Percentiles rank a stretch among this genome's conserved stretches.
Conservation (phyloP, 2,888 invertebrate species). For the Molorchus minor region DNA sequence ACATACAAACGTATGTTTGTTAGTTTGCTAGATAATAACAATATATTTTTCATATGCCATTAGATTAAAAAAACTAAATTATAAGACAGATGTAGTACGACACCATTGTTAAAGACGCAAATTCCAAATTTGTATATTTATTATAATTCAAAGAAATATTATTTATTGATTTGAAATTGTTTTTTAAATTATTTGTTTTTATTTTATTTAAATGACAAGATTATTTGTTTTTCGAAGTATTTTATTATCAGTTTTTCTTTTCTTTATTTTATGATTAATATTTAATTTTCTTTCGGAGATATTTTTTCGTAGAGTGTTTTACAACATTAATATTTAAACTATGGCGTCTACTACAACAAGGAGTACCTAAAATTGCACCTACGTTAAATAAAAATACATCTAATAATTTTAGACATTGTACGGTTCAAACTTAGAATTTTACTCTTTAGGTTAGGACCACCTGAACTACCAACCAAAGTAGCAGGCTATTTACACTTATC, state of each 20-base stretch:
- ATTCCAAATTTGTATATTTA: conserved; percentile 53
- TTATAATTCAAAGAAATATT: conserved; percentile 39
- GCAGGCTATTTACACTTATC: conserved; percentile 35
- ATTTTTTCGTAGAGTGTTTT: conserved; percentile 51
- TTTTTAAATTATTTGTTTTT: conserved; percentile 49
- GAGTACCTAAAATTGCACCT: conserved; percentile 54
- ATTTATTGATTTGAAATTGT: conserved; percentile 53
- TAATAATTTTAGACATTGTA: conserved; percentile 35
- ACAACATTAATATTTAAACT: conserved; percentile 41
- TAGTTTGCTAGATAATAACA: conserved; percentile 24
- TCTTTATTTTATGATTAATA: conserved; percentile 46
- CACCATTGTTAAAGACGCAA: conserved; percentile 54
- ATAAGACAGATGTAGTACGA: conserved; percentile 51
- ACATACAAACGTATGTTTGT: conserved; percentile 8
- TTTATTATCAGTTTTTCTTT: conserved; percentile 52
- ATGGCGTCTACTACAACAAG: conserved; percentile 55
- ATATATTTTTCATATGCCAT: conserved; percentile 41
- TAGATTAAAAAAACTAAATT: conserved; percentile 38
- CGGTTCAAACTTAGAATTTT: conserved; percentile 30
- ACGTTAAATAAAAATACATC: conserved; percentile 52
- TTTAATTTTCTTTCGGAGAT: conserved; percentile 42
- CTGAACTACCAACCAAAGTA: conserved; percentile 35
- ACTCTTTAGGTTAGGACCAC: conserved; percentile 29
- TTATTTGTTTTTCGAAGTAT: conserved; percentile 51
- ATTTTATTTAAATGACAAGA: conserved; percentile 55